Evolutionary conservation across 2,888 invertebrate genomes (phyloP), one percentile per base, ranked within the genome.

Genomic region (Aelia acuminata): DNA sequence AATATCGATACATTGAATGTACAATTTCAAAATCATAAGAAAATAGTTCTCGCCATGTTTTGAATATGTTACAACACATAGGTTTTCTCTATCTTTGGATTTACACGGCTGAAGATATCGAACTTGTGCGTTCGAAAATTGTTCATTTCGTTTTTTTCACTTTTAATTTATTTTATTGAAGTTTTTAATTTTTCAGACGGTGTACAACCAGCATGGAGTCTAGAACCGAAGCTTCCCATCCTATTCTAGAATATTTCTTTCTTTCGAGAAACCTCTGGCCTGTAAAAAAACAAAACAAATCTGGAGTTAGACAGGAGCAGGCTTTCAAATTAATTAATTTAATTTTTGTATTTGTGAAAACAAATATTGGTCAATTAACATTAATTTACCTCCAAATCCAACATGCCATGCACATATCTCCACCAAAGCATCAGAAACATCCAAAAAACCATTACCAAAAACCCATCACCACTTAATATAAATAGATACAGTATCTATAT

Each of bases 341-440:
- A 84, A 18, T 84, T 3, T 3, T 49, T n/a, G 10, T 50, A 10
- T 3, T 49, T n/a, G 10, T 50, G 49, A 49, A 31, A 3, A 49
- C 15, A 84, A 7, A 84, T 10, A 26, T 48, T 0, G 31, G 49
- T 26, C 22, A 49, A 26, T 0, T 31, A 31, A 80, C n/a, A 80
- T 39, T 22, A 85, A 3, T 53, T 85, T 53, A 57, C 53, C 63
- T 87, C 87, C 39, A 50, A 63, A 63, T 47, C 50, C 85, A 85
- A 49, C 87, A 87, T 86, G 86, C 86, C 86, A 86, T 87, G 87
- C 87, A 87, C 87, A 70, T 47, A 87, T 70, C 87, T 87, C 57
- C 87, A 70, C 63, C 48, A 87, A 80, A 70, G 85, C 85, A 85
- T 57, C 35, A 85, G 80, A 80, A 80, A 80, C n/a, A 80, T 80